phyloP scores from a whole-genome alignment of 37 sponge, comb jelly and placozoan genomes.

The Halichondria panicea region DNA sequence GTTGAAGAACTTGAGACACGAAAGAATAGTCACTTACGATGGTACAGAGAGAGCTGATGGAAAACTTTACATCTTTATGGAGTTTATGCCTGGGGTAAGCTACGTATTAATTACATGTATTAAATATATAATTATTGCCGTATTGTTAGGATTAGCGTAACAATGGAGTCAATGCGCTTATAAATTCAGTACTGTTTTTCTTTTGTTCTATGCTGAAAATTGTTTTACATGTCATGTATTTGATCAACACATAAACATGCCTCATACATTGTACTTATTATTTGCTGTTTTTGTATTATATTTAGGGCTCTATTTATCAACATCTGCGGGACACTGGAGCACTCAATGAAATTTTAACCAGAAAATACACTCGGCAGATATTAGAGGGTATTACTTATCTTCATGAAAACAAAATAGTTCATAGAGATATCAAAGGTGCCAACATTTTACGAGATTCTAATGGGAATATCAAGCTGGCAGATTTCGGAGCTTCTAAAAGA shows the following conservation, averaged over 20 bases:
- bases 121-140: background rate
- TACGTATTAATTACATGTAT: background rate
- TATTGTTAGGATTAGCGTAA: background rate
- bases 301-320: conserved; percentile 85
- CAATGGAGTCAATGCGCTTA: no score
- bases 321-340: conserved; percentile 78
- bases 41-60: conserved; percentile 85
- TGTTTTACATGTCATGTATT: no score
- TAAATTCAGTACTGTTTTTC: no score
- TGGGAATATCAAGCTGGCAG: conserved; percentile 93
- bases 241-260: no score
- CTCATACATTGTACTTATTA: background rate
- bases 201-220: no score
- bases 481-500: conserved; percentile 96
- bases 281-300: background rate
- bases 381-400: conserved; percentile 89
- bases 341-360: conserved; percentile 77
- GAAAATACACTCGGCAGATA: conserved; percentile 91
- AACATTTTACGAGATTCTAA: conserved; percentile 88
- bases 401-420: conserved; percentile 85
- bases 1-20: conserved; percentile 83
- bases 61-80: conserved; percentile 90
- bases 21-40: conserved; percentile 84
- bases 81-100: conserved; percentile 95
- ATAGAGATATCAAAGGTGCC: conserved; percentile 95